Evolutionary conservation across 2,888 invertebrate genomes (phyloP).

Genomic region (Drepanosiphum platanoidis): DNA sequence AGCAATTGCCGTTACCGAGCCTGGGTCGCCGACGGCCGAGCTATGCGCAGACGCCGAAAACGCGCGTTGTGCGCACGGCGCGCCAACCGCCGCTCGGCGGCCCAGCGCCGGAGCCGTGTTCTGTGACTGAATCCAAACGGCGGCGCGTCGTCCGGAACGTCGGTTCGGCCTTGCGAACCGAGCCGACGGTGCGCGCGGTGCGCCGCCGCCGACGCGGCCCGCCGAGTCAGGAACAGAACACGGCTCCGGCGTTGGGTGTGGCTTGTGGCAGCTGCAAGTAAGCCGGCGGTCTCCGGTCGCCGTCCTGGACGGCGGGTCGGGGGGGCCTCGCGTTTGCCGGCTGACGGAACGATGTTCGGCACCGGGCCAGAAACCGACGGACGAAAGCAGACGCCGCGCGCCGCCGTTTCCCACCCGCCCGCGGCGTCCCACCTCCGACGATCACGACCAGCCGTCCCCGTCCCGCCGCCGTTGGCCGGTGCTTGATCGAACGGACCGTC

Average conservation of each 20-base stretch:
- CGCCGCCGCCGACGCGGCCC: not conserved
- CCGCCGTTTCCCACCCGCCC: not conserved
- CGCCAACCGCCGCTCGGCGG: not conserved
- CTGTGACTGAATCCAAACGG: not conserved
- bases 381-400: not conserved
- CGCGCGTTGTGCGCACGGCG: slow-evolving; percentile 10
- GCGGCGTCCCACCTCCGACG: not conserved
- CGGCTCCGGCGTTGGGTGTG: slow-evolving; percentile 21
- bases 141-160: not conserved
- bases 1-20: not conserved
- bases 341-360: slow-evolving; percentile 59
- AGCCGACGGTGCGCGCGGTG: not conserved
- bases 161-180: too few relatives aligned
- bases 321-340: slow-evolving; percentile 10
- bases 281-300: not conserved
- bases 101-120: slow-evolving; percentile 17
- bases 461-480: not conserved
- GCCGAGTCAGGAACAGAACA: slow-evolving; percentile 47
- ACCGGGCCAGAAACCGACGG: slow-evolving; percentile 11
- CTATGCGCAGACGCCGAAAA: slow-evolving; percentile 15
- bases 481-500: not conserved
- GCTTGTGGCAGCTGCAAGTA: slow-evolving; percentile 55
- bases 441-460: not conserved
- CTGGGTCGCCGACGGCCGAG: not conserved
- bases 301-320: not conserved